Evolutionary conservation across 2,888 invertebrate species (phyloP).

Genomic region (Malthinus flaveolus): DNA sequence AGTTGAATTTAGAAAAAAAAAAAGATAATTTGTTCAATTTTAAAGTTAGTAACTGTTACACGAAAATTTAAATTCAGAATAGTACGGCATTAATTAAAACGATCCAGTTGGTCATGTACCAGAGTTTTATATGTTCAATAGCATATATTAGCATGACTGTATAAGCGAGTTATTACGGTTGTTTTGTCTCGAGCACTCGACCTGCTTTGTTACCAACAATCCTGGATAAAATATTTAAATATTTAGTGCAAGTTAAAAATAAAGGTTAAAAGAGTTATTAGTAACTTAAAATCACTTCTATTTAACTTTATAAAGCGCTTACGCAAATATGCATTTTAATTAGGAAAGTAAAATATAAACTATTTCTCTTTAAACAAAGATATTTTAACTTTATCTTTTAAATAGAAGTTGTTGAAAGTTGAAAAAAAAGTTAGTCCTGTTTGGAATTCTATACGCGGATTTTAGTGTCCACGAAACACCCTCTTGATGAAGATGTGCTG

Average conservation of each 20-base stretch:
- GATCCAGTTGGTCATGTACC: slow-evolving; percentile 25
- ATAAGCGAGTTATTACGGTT: slow-evolving; percentile 45
- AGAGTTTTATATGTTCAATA: slow-evolving; percentile 33
- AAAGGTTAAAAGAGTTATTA: too few species aligned
- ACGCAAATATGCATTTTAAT: slow-evolving; percentile 24
- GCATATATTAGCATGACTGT: slow-evolving; percentile 34
- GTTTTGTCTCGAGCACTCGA: slow-evolving; percentile 37
- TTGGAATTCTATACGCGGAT: slow-evolving; percentile 23
- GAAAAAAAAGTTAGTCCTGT: slow-evolving; percentile 19
- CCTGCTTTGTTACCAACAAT: slow-evolving; percentile 43
- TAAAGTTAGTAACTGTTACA: slow-evolving; percentile 1
- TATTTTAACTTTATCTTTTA: slow-evolving; percentile 17
- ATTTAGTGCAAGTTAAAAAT: too few species aligned
- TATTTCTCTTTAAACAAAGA: not conserved
- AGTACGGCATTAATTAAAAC: slow-evolving; percentile 29
- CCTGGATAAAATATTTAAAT: slow-evolving; percentile 36
- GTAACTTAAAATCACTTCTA: slow-evolving; percentile 23
- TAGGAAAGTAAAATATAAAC: slow-evolving; percentile 17
- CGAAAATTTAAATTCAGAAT: slow-evolving; percentile 27
- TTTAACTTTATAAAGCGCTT: slow-evolving; percentile 23
- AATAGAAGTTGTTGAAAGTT: slow-evolving; percentile 16
- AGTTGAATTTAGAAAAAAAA: too few species aligned
- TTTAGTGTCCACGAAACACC: slow-evolving; percentile 26
- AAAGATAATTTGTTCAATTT: too few species aligned
- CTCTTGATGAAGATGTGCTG: slow-evolving; percentile 30